These are phyloP conservation scores for Pammene aurita DNA, from an alignment of 2,888 invertebrate genomes.

Conservation along the genomic window DNA sequence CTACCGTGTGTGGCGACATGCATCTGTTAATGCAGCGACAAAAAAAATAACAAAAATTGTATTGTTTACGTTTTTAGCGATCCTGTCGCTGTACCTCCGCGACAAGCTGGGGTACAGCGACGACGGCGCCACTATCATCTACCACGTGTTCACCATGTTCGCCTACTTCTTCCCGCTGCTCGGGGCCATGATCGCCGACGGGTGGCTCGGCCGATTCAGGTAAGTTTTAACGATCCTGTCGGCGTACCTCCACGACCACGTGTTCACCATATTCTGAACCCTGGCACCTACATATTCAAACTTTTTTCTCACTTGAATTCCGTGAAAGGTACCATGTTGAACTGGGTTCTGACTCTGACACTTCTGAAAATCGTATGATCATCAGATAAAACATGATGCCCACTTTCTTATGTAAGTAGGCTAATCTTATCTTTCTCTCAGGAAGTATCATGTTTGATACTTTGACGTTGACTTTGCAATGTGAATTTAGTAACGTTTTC, in stretches of 20 bases:
- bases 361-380: too few relatives aligned
- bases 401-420: too few relatives aligned
- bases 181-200: constrained; percentile 97
- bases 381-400: too few relatives aligned
- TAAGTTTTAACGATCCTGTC: constrained; percentile 47
- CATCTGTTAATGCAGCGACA: too few relatives aligned
- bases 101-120: constrained; percentile 89
- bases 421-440: constrained; percentile 6
- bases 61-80: constrained; percentile 85
- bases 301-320: neutral
- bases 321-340: neutral
- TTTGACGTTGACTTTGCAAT: too few relatives aligned
- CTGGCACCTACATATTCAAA: neutral
- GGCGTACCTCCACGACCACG: neutral
- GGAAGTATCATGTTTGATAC: neutral
- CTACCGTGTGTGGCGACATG: too few relatives aligned
- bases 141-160: constrained; percentile 94
- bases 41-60: neutral
- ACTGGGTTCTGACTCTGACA: neutral
- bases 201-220: constrained; percentile 94
- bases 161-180: constrained; percentile 94
- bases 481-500: too few relatives aligned
- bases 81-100: constrained; percentile 93
- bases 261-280: too few relatives aligned
- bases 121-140: constrained; percentile 91